Evolutionary conservation across 2,888 invertebrate genomes (phyloP).

Genomic region (Plagodis dolabraria): DNA sequence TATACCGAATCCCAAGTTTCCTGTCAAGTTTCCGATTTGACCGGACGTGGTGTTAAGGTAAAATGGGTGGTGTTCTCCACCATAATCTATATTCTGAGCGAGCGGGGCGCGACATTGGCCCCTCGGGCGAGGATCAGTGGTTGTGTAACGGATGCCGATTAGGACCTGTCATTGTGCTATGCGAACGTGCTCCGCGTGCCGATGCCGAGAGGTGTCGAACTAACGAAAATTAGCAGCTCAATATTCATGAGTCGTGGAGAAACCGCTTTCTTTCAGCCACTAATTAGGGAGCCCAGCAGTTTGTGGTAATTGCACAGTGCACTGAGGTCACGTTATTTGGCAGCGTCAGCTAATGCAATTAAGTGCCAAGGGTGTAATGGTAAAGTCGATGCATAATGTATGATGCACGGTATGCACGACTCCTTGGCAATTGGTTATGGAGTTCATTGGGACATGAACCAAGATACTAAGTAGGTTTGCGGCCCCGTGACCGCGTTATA

Average conservation of each 20-base stretch:
- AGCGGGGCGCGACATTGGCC: conserved; percentile 78
- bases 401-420: conserved; percentile 45
- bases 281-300: conserved; percentile 26
- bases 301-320: conserved; percentile 29
- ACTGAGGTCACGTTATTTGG: conserved; percentile 28
- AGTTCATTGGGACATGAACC: conserved; percentile 49
- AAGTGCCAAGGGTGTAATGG: conserved; percentile 34
- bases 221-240: conserved; percentile 64
- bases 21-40: conserved; percentile 64
- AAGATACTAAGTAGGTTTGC: conserved; percentile 46
- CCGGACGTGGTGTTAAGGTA: conserved; percentile 67
- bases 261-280: conserved; percentile 46
- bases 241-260: conserved; percentile 73
- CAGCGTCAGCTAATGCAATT: conserved; percentile 25
- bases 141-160: conserved; percentile 76
- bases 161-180: conserved; percentile 75
- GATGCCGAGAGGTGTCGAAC: conserved; percentile 47
- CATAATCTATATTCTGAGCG: conserved; percentile 74
- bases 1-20: conserved; percentile 64
- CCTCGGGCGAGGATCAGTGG: conserved; percentile 66
- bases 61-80: conserved; percentile 57
- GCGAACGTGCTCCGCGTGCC: conserved; percentile 65
- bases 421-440: conserved; percentile 48
- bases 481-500: conserved; percentile 45
- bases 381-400: conserved; percentile 56